Base-by-base conservation (phyloP, 2,888 invertebrate genomes). In the Rhodophaea formosa region DNA sequence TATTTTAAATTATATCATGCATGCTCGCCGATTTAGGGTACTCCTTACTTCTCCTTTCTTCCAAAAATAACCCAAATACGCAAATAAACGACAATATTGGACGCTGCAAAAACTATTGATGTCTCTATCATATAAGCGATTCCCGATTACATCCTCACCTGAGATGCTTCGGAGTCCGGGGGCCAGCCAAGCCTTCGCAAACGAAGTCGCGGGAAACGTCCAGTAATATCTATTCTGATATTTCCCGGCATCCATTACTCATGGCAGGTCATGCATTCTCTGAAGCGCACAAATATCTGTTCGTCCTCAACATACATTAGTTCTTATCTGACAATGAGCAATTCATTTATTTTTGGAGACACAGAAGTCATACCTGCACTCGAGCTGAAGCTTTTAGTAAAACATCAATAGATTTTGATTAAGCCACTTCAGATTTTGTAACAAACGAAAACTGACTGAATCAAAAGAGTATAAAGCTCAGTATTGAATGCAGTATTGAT, bases 341-440 rank as follows among this genome's bases (percentile, higher is more conserved):
- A 85, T 83, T 83, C 78, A 86, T 88, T 87, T 90, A 90, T 90
- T 89, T 90, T 88, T 72, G 84, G 90, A 86, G 90, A 86, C 88
- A 83, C 86, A 78, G 80, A 75, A 87, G 86, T 87, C 85, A 84
- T 85, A 81, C 88, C 89, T 88, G 89, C 89, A 89, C 89, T 89
- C 77, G 85, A 88, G 79, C 81, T 77, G 79, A 75, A 81, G 88
- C 88, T 89, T 88, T 89, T 88, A 89, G 80, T 79, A 77, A 71
- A 78, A 79, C 81, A 80, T 80, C 81, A 78, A 80, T 82, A 82
- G 82, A 83, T 81, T 75, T 75, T 72, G 79, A 80, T 78, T 79
- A 68, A 75, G 67, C 80, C 82, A 87, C 88, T 89, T 87, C 82
- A 84, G 63, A 74, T 64, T 51, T 12, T 7, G 23, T 5, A 8